Evolutionary conservation across 2,888 invertebrate genomes (phyloP), one percentile per base, ranked within the genome.

Genomic region (Caenorhabditis sp.): DNA sequence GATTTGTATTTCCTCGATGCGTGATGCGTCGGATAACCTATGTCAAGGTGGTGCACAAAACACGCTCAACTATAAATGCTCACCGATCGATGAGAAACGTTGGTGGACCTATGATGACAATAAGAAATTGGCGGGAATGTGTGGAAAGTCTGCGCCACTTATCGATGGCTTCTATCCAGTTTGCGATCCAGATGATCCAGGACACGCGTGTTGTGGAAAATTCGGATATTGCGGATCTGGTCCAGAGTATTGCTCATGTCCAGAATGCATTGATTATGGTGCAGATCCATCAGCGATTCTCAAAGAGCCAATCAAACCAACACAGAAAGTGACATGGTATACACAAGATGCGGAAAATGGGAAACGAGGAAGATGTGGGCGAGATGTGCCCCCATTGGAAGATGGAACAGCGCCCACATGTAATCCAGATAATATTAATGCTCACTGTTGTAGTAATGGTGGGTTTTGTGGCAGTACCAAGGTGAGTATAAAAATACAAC

Each of bases 101-200:
- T 88, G 87, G 87, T 87, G 87, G 87, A 87, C 86, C 0, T 84
- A 81, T 27, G 86, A 87, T 54, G 85, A 86, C 62, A 60, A 77
- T 14, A 70, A 81, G 76, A 78, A 83, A 10, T n/a, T 84, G 21
- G 85, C 85, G 1, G 85, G 85, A 25, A 83, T 84, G 82, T 87
- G 87, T 61, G 87, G 87, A 7, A 72, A 78, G 26, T 83, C 83
- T 1, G 86, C 87, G 1, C 87, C 87, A 3, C 75, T 88, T 43
- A 81, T 81, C 63, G 83, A 87, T 27, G 87, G 87, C 1, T 84
- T 71, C 59, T 87, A 87, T 70, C 85, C 87, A 1, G 86, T 87
- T 17, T 87, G 87, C 63, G 87, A 87, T 70, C 87, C 87, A 1
- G 86, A 85, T 60, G 87, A 88, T 72, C 85, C 85, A 1, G 86